A percentile compares a stretch with the other conserved stretches of the same genome.
Conservation (phyloP, 2,113 vertebrate species). For the Rattus rattus region DNA sequence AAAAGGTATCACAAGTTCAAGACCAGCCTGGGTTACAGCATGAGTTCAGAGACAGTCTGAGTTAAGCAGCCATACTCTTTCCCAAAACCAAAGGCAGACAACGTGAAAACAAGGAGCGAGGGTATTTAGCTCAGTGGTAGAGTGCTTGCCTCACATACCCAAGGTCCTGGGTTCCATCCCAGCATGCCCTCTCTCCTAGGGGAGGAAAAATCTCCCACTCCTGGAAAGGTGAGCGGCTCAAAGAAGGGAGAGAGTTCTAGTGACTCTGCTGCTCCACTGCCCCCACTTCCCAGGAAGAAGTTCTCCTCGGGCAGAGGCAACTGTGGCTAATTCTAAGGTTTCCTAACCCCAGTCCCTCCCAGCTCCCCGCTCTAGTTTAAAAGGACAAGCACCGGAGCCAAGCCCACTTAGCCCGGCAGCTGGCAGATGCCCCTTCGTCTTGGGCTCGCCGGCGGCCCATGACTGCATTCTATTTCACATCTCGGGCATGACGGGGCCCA, state of each 20-base stretch:
- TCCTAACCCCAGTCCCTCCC: neutral
- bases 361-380: neutral
- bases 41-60: neutral
- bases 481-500: neutral
- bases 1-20: neutral
- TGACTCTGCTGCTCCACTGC: neutral
- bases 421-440: neutral
- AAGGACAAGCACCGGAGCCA: fast-evolving
- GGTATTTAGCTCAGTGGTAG: neutral
- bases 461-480: conserved; percentile 4
- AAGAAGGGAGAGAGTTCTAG: neutral
- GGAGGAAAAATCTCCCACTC: neutral
- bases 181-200: neutral
- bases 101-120: neutral
- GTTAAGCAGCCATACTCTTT: neutral
- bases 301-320: neutral
- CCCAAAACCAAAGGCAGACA: neutral
- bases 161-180: neutral
- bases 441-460: neutral
- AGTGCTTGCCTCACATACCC: neutral
- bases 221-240: neutral
- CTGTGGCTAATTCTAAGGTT: neutral
- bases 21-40: neutral
- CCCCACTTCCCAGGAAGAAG: neutral
- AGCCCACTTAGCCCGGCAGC: neutral